Evolutionary conservation across 2,888 invertebrate species (phyloP).

Genomic region (Morpho helenor): DNA sequence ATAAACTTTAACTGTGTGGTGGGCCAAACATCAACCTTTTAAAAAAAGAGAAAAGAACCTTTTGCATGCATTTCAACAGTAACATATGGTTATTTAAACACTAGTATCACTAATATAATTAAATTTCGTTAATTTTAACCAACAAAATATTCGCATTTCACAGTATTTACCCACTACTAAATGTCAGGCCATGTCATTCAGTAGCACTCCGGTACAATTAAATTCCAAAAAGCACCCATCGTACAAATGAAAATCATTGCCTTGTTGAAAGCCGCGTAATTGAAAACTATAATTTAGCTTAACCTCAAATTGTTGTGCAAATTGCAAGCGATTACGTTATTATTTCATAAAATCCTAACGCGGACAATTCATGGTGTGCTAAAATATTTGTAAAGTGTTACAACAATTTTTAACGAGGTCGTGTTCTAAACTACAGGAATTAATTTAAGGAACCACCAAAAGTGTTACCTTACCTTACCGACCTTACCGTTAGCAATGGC

Average conservation of each 20-base stretch:
- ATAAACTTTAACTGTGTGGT: too few relatives aligned
- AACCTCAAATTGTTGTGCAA: constrained; percentile 6
- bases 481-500: too few relatives aligned
- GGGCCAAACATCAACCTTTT: too few relatives aligned
- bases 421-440: too few relatives aligned
- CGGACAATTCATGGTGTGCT: not conserved
- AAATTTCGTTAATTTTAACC: too few relatives aligned
- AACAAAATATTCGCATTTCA: not conserved
- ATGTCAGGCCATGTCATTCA: not conserved
- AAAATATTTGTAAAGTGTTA: not conserved
- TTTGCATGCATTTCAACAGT: too few relatives aligned
- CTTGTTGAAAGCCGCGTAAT: constrained; percentile 12
- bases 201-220: constrained; percentile 5
- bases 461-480: too few relatives aligned
- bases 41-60: too few relatives aligned
- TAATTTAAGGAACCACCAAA: too few relatives aligned
- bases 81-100: too few relatives aligned
- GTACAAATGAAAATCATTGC: constrained; percentile 13
- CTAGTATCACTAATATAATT: too few relatives aligned
- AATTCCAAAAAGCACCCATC: constrained; percentile 11
- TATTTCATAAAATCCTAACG: not conserved
- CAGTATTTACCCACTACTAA: constrained; percentile 2
- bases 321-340: constrained; percentile 1
- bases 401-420: too few relatives aligned
- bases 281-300: constrained; percentile 14